A percentile compares a stretch with the other conserved stretches of the same genome.
Evolutionary conservation across 53 echinoderm and acorn worm species (phyloP).

Genomic region (Holothuria scabra): DNA sequence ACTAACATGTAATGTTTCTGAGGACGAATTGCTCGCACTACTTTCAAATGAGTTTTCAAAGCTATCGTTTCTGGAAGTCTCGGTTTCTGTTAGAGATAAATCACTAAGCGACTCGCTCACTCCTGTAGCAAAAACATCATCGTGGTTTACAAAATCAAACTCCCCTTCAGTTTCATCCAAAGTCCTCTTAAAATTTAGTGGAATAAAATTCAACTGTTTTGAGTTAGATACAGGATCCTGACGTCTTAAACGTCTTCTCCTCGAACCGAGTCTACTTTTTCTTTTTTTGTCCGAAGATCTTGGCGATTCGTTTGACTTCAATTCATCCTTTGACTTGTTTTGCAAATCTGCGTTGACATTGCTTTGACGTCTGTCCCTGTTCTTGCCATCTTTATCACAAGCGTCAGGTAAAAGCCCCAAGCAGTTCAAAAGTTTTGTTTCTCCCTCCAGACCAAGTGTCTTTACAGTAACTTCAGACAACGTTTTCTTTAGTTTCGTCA

Average conservation of each 20-base stretch:
- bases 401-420: not conserved
- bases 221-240: not conserved
- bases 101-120: too few relatives aligned
- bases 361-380: not conserved
- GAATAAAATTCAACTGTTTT: too few relatives aligned
- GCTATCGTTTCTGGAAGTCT: too few relatives aligned
- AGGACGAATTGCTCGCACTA: too few relatives aligned
- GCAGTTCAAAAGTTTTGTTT: not conserved
- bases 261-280: not conserved
- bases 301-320: not conserved
- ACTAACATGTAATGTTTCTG: not conserved
- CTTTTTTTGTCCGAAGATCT: not conserved
- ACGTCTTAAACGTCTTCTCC: not conserved
- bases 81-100: too few relatives aligned
- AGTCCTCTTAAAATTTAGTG: too few relatives aligned
- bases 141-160: too few relatives aligned
- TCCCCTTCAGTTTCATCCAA: too few relatives aligned
- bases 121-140: too few relatives aligned
- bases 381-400: not conserved
- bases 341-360: not conserved
- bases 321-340: not conserved
- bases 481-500: not conserved
- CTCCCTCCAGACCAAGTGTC: slow-evolving; percentile 3
- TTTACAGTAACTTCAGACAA: not conserved
- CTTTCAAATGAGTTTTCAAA: too few relatives aligned